Conservation (phyloP, 2,113 vertebrate species). For the Elachura formosa region DNA sequence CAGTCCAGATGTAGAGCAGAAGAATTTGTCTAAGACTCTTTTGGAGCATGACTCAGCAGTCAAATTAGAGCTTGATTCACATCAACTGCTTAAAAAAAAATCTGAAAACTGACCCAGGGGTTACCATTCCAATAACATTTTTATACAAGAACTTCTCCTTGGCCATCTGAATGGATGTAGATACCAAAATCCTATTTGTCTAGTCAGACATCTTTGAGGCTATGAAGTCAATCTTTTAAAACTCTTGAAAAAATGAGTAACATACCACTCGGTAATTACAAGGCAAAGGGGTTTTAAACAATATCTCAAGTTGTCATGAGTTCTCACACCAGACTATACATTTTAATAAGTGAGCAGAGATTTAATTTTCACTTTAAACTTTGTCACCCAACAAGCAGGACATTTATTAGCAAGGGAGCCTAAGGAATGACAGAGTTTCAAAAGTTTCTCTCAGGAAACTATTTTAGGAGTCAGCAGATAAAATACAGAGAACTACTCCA, state of each 20-base stretch:
- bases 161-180: not conserved
- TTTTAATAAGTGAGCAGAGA: not conserved
- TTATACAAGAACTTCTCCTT: not conserved
- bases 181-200: not conserved
- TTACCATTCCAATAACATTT: accelerated
- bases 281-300: not conserved
- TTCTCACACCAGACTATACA: not conserved
- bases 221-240: not conserved
- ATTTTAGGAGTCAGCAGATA: not conserved
- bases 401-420: not conserved
- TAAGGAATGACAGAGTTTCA: not conserved
- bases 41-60: not conserved
- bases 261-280: not conserved
- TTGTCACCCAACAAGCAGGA: not conserved
- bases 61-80: not conserved
- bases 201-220: not conserved
- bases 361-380: not conserved
- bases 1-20: not conserved
- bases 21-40: not conserved
- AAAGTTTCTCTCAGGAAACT: not conserved
- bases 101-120: not conserved
- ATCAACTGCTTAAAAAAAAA: not conserved
- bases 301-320: not conserved
- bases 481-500: not conserved
- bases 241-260: not conserved